Evolutionary conservation across 2,797 vertebrate genomes (phyloP), one percentile per base, ranked within the genome.

Genomic region (Pipistrellus nathusii): DNA sequence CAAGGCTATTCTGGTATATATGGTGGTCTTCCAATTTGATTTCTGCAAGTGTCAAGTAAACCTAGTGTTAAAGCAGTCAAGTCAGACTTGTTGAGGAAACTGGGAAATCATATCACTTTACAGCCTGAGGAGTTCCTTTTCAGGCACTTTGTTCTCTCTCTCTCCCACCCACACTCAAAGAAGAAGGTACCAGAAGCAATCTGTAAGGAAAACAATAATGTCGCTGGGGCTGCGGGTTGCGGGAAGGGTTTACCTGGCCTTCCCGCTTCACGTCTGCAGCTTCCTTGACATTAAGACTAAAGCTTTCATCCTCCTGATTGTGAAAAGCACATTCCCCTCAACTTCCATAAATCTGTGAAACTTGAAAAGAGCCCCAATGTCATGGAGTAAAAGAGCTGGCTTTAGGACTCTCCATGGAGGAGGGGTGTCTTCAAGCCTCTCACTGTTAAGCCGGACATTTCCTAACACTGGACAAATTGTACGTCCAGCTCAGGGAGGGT

Each of bases 381-480:
- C 93, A 91, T 87, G 90, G 51, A 97, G 96, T 90, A 21, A 76
- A 96, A 95, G 89, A 91, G 91, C 82, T 62, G 59, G 92, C 96
- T 94, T 89, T 77, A 92, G 96, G 96, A 95, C 92, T 94, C 93
- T 90, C 90, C 77, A 41, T 57, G 95, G 87, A 96, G 95, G 93
- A 90, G 95, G 71, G 69, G 94, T 15, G 95, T 81, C 46, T 66
- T 32, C 89, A 78, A 97, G 96, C 94, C 95, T 73, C 97, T 91
- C 86, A 69, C 94, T 71, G n/a, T 96, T 92, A 96, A 94, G 97
- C 96, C 91, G 95, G 88, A 89, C 97, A 59, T 44, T 71, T 95
- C 97, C 77, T 78, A 96, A 27, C 95, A 96, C 96, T 96, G 97
- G 96, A 96, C 97, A 97, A 93, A 97, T 96, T 93, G 97, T 94